Evolutionary conservation across 2,797 vertebrate genomes (phyloP), one percentile per base, ranked within the genome.

Genomic region (Cephalopachus bancanus): DNA sequence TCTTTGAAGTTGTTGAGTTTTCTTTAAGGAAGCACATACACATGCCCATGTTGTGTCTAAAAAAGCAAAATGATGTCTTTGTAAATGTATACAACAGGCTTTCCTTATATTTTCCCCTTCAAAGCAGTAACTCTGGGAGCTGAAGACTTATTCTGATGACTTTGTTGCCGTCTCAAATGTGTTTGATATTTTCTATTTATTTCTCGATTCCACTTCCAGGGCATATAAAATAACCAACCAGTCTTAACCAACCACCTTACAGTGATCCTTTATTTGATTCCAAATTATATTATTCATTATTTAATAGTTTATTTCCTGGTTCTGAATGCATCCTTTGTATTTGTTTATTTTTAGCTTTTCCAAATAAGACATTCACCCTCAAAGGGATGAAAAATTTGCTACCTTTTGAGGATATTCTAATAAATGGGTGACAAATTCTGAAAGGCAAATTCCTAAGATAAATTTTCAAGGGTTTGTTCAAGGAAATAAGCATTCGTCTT

Each of bases 111-210:
- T 74, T 81, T 64, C 7, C 14, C 51, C 22, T 91, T 91, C 86
- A 84, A n/a, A 95, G 74, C 28, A 80, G 64, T 60, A 62, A 37
- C 67, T 24, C 51, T 2, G 37, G 15, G 53, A 72, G 33, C 57
- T 19, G 69, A 76, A 19, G 24, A 49, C 62, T 83, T 74, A 59
- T 12, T 51, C n/a, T 8, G 64, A 11, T 17, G 49, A 93, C 75
- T 44, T 59, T 44, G 1, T 64, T 57, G 28, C 44, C 33, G n/a
- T 87, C 37, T 81, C 28, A 55, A 59, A 49, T 60, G 24, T 37
- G 88, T 93, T 59, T 67, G 67, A 71, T 89, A 91, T 84, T 95
- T 83, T 80, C 37, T 85, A 1, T 91, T 91, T 81, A 71, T 79
- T 97, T 89, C 71, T 83, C 72, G 83, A 91, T 44, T 26, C 22